phyloP scores from a whole-genome alignment of 2,113 vertebrate genomes.

The Morone saxatilis region DNA sequence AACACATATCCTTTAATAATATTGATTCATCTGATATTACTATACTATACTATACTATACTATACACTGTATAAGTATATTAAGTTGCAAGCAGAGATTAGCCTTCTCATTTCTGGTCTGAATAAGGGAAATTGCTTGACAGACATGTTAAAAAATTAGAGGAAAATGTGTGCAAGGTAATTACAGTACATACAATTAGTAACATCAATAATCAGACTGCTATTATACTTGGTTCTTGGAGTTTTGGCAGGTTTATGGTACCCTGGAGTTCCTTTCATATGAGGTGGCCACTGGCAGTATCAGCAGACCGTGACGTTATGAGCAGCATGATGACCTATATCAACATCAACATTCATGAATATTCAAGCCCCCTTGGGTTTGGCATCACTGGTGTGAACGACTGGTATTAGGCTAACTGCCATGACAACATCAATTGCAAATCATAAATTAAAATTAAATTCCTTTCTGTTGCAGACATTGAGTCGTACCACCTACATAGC shows the following conservation, averaged over 20 bases:
- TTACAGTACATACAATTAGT: constrained; percentile 26
- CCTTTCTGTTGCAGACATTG: constrained; percentile 41
- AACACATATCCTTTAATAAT: constrained; percentile 12
- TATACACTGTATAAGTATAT: constrained; percentile 11
- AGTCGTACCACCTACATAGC: constrained; percentile 56
- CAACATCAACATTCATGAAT: constrained; percentile 60
- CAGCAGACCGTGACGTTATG: constrained; percentile 37
- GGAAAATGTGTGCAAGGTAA: constrained; percentile 29
- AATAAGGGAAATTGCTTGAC: constrained; percentile 44
- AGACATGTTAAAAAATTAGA: constrained; percentile 35
- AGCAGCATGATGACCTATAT: constrained; percentile 55
- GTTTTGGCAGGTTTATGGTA: constrained; percentile 39
- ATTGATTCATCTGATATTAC: constrained; percentile 12
- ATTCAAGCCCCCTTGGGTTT: constrained; percentile 55
- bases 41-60: too few relatives aligned
- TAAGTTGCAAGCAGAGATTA: constrained; percentile 6
- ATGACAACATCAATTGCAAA: constrained; percentile 64
- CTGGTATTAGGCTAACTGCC: constrained; percentile 54
- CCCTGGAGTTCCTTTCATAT: constrained; percentile 46
- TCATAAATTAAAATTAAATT: constrained; percentile 65
- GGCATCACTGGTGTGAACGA: constrained; percentile 55
- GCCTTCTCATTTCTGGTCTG: constrained; percentile 2
- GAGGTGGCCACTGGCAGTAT: constrained; percentile 38
- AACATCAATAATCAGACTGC: constrained; percentile 47
- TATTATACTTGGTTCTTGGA: constrained; percentile 39